Conservation (phyloP, 2,113 vertebrate genomes). For the Aphyosemion australe region DNA sequence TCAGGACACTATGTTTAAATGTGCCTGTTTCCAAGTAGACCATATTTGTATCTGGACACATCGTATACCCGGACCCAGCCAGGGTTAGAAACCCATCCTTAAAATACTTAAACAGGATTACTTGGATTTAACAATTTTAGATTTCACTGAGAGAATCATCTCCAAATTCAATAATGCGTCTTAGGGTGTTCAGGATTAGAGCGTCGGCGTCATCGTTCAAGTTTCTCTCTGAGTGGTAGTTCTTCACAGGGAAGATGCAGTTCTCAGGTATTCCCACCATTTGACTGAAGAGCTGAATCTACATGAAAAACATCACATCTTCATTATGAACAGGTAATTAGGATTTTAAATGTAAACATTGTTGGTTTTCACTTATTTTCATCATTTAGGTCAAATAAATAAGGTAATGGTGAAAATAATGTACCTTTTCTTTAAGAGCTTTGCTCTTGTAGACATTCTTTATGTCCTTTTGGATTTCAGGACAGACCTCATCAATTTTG, state of each 20-base stretch:
- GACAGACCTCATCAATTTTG: not conserved
- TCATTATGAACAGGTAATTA: not conserved
- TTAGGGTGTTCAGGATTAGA: conserved; percentile 2
- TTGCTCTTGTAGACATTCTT: not conserved
- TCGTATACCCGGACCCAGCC: no score
- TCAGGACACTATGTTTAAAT: no score
- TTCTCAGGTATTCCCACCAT: not conserved
- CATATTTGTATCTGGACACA: no score
- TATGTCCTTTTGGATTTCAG: not conserved
- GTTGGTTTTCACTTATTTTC: no score
- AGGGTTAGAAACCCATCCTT: no score
- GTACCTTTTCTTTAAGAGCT: not conserved
- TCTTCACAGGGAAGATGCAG: conserved; percentile 7
- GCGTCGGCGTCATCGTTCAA: not conserved
- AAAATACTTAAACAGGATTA: no score
- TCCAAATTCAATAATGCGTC: not conserved
- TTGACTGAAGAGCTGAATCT: not conserved
- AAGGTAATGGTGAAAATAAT: no score
- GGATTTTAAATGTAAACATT: no score
- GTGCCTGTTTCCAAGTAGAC: no score
- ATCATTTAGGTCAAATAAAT: not conserved
- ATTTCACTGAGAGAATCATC: not conserved
- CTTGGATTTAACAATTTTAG: no score
- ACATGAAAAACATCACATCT: not conserved
- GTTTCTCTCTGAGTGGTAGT: not conserved